These are phyloP conservation scores for Epizoanthus fatuus DNA, from an alignment of 92 coral and sea anemone species.

Conservation along the genomic window DNA sequence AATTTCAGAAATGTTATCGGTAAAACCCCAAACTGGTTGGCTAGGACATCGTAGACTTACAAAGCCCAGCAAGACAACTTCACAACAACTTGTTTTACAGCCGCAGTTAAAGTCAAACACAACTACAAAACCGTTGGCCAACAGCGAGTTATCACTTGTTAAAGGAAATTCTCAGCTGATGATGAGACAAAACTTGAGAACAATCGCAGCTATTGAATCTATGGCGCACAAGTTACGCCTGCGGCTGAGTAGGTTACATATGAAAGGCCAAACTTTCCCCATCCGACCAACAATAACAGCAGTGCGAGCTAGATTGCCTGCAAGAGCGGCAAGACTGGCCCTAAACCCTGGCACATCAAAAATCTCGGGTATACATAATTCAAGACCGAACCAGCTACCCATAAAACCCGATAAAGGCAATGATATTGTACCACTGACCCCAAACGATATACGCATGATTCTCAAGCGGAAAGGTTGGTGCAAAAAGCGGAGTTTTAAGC, in stretches of 20 bases:
- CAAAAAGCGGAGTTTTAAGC: slow-evolving; percentile 52
- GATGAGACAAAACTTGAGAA: neutral
- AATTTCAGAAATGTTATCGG: neutral
- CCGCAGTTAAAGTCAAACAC: neutral
- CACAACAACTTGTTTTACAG: neutral
- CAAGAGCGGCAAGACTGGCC: neutral
- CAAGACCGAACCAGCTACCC: slow-evolving; percentile 1
- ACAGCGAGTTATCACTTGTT: neutral
- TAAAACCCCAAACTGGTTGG: neutral
- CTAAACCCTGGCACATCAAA: neutral
- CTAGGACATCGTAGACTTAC: neutral
- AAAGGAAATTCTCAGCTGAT: neutral
- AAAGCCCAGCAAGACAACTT: neutral
- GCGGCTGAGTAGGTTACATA: neutral
- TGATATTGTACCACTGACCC: slow-evolving; percentile 14
- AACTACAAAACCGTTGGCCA: neutral
- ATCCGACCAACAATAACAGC: neutral
- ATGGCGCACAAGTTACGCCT: neutral
- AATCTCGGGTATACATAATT: neutral
- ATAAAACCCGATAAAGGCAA: slow-evolving; percentile 28
- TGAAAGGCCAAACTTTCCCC: slow-evolving; percentile 1
- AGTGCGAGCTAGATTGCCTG: neutral
- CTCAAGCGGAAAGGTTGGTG: slow-evolving; percentile 49
- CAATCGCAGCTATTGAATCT: too few relatives aligned
- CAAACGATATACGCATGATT: neutral